Base-by-base conservation (phyloP, 2,888 invertebrate species). In the Phanerotoma sp. region DNA sequence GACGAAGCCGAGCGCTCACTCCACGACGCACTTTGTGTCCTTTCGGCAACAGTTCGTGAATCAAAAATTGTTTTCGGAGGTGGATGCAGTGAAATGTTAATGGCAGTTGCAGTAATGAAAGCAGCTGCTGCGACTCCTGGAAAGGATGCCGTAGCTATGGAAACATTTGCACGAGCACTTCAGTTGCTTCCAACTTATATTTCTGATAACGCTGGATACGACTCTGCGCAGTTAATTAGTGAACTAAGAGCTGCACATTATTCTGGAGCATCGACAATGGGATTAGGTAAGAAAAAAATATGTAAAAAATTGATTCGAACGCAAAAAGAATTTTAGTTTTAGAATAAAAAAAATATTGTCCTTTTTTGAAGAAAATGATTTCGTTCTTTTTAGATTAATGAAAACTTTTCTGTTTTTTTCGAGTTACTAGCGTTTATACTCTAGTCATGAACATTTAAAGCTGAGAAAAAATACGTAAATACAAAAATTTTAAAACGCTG, bases 1-100 rank as follows among this genome's bases (percentile, higher is more conserved):
- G 99, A 99, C 70, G 99, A 99, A 79, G 98, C 99, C 0, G 98
- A 99, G 70, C 86, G 99, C 41, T 98, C 98, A 0, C 80, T 99
- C 47, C 99, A 99, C 75, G 99, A 99, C 77, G 99, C 98, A 1
- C 84, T 99, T 3, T 99, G 99, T 77, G 99, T 99, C 1, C 82
- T 99, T 51, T 86, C 94, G 2, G 95, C 96, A 30, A 98, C 98
- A 5, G 95, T 98, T 7, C 91, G 89, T 67, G 96, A 98, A 77
- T 90, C 93, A 0, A 86, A 91, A 69, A 89, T 93, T 52, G 89
- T 98, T 9, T 93, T 85, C 72, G 97, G 97, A 18, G 96, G 95
- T 75, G 94, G 94, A 61, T 93, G 96, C 68, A 89, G 94, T 60
- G 99, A 99, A 79, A 93, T 96, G 84, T 80, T 96, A 62, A 99